These are phyloP conservation scores for Campopleginae sp. DNA, from an alignment of 2,888 invertebrate genomes.

Conservation along the genomic window DNA sequence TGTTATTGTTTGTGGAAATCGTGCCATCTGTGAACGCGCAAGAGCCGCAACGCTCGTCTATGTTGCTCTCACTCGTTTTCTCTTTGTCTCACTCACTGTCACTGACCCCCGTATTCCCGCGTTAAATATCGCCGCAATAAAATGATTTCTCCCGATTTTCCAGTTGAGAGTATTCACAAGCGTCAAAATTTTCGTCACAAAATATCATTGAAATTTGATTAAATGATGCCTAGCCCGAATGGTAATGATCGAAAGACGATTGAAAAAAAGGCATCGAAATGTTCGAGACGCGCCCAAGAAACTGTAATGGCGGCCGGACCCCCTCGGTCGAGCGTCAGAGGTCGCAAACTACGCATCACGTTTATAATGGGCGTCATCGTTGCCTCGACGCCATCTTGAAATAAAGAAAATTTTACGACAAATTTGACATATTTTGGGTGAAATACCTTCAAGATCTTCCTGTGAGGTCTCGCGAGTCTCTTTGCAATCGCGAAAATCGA, in stretches of 20 bases:
- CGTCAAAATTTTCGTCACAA: slow-evolving; percentile 28
- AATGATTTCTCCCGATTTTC: slow-evolving; percentile 40
- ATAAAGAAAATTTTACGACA: slow-evolving; percentile 73
- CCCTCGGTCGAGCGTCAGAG: slow-evolving; percentile 70
- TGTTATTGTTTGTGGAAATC: slow-evolving; percentile 73
- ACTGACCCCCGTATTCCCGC: slow-evolving; percentile 76
- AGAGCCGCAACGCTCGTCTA: slow-evolving; percentile 59
- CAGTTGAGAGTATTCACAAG: slow-evolving; percentile 2
- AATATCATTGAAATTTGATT: slow-evolving; percentile 25
- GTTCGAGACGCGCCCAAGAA: slow-evolving; percentile 73
- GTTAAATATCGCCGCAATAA: slow-evolving; percentile 69
- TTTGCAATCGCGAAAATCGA: slow-evolving; percentile 75
- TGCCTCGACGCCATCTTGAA: slow-evolving; percentile 80
- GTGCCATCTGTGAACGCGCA: slow-evolving; percentile 81
- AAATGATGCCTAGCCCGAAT: slow-evolving; percentile 8
- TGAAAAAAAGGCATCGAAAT: slow-evolving; percentile 53
- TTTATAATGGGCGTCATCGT: slow-evolving; percentile 73
- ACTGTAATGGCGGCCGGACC: slow-evolving; percentile 79
- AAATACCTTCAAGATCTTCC: slow-evolving; percentile 82
- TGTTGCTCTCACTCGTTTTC: slow-evolving; percentile 27
- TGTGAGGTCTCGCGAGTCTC: slow-evolving; percentile 72
- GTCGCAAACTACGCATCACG: slow-evolving; percentile 70
- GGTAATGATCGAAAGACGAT: slow-evolving; percentile 10
- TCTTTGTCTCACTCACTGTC: slow-evolving; percentile 69
- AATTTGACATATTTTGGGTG: slow-evolving; percentile 76